These are phyloP conservation scores for silkworm (Bombyx mori) DNA, from an alignment of 1,140 invertebrate species.

Conservation along the genomic window DNA sequence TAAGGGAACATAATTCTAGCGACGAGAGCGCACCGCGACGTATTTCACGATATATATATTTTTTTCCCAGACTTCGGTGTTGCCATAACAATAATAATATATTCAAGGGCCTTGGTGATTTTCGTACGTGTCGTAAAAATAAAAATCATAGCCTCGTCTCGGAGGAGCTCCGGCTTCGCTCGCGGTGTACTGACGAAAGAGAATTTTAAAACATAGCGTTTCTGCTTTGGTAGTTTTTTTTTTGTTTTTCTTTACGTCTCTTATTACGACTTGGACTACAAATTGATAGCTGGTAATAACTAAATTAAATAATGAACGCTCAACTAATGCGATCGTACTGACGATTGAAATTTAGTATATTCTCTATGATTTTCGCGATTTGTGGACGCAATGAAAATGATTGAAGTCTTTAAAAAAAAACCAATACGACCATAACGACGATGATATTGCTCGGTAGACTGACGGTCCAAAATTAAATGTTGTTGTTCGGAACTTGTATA, in stretches of 20 bases:
- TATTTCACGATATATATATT: conserved; percentile 37
- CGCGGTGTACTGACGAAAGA: neutral
- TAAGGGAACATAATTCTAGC: conserved; percentile 28
- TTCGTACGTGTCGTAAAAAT: conserved; percentile 43
- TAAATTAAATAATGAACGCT: too few species aligned
- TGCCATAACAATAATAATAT: conserved; percentile 51
- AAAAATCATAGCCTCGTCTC: conserved; percentile 33
- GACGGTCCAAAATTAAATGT: too few species aligned
- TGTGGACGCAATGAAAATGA: too few species aligned
- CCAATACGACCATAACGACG: too few species aligned
- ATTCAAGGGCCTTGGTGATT: conserved; percentile 47
- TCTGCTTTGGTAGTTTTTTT: neutral
- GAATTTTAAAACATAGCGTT: neutral
- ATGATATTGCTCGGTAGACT: too few species aligned
- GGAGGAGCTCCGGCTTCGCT: conserved; percentile 11
- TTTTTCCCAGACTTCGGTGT: conserved; percentile 33
- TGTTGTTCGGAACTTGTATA: too few species aligned
- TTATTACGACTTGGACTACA: neutral
- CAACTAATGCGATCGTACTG: too few species aligned
- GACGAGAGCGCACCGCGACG: conserved; percentile 19
- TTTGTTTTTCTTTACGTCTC: neutral
- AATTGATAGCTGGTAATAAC: too few species aligned
- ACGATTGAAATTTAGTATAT: too few species aligned
- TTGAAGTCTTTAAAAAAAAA: too few species aligned
- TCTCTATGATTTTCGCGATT: too few species aligned